Conservation (phyloP, 2,113 vertebrate species). For the Gymnocephalus cernua region DNA sequence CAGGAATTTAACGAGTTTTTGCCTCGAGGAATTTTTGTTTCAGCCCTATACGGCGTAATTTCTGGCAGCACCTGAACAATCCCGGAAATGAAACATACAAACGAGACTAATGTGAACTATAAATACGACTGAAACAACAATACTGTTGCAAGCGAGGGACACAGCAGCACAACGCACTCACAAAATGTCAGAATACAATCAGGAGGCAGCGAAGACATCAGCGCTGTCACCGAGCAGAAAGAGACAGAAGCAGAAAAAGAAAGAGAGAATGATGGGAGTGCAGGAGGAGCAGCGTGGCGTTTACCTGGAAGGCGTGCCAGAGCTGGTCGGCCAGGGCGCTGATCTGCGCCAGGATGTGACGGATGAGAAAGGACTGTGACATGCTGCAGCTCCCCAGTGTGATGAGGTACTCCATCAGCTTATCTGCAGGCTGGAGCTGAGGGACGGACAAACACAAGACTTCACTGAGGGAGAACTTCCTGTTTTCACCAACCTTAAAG, state of each 20-base stretch:
- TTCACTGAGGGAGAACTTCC: neutral
- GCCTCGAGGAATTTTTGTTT: too few relatives aligned
- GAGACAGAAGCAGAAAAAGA: neutral
- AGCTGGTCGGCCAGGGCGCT: conserved; percentile 84
- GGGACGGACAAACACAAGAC: conserved; percentile 4
- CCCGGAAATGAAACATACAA: too few relatives aligned
- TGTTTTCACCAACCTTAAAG: neutral
- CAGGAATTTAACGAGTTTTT: too few relatives aligned
- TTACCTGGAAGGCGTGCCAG: conserved; percentile 86
- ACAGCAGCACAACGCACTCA: neutral
- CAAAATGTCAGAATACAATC: conserved; percentile 7
- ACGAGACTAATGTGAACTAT: neutral
- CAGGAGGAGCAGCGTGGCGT: neutral
- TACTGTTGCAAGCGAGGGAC: neutral
- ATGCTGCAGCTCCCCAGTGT: conserved; percentile 83
- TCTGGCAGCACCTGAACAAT: too few relatives aligned
- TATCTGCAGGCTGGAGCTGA: conserved; percentile 85
- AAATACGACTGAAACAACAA: neutral
- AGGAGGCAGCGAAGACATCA: neutral
- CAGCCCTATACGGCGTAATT: too few relatives aligned
- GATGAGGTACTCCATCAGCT: conserved; percentile 80
- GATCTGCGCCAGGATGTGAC: conserved; percentile 85
- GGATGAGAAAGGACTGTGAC: conserved; percentile 83
- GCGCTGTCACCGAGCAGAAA: neutral
- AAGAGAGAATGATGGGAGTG: neutral